Base-by-base conservation (phyloP, 1,140 invertebrate species). In the Papilio glaucus region DNA sequence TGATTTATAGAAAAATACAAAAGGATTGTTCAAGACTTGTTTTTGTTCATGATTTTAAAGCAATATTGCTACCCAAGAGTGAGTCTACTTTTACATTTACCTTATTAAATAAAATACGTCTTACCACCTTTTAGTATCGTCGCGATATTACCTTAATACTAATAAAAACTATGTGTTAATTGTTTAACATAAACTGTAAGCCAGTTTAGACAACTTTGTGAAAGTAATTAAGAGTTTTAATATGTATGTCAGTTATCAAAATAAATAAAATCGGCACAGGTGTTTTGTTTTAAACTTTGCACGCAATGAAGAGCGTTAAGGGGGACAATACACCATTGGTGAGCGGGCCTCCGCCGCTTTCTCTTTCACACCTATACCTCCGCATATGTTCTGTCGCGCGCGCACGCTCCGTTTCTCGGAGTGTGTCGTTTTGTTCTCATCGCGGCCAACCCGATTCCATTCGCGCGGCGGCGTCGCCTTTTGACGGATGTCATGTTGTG, bases 391-490 rank as follows among this genome's bases (percentile, higher is more conserved):
- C 77, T 41, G 21, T 80, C 80, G 72, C 76, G 67, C 72, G 75
- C 73, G 74, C 72, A 70, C 60, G 72, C 76, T 79, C 77, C 42
- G 79, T 38, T 71, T 82, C 79, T 80, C 74, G 24, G 24, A 57
- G 72, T 73, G 62, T 71, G 77, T 82, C 79, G 81, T 82, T 82
- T 83, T 82, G 77, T 82, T 85, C 80, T 83, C 77, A 74, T 73
- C 72, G 74, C 72, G 61, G 61, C 38, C 72, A 53, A 71, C 67
- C 72, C 60, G 75, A 67, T 75, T 77, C 77, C 84, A 91, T 87
- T 90, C 88, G 87, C 85, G 89, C 83, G 85, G 81, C 85, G 85
- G 77, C 84, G 60, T 84, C 83, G 87, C 81, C 77, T 29, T 33
- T 33, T 39, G 69, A 69, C 72, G 75, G 65, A 76, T 68, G 81